Conservation (phyloP, 2,113 vertebrate genomes). For the Rafetus swinhoei region DNA sequence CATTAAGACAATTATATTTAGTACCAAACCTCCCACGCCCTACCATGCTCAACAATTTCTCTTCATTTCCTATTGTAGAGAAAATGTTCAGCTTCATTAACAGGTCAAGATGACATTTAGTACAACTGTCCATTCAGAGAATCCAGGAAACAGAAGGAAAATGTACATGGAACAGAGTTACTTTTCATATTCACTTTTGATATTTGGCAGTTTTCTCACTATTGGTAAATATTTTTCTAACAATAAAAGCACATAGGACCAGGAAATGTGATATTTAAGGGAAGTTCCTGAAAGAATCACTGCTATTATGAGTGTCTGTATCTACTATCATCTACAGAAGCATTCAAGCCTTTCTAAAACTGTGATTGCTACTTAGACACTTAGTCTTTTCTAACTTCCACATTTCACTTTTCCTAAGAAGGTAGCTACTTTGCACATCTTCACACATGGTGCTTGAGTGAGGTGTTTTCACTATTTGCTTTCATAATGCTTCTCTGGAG, state of each 20-base stretch:
- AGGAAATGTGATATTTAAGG: background rate
- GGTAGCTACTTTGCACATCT: background rate
- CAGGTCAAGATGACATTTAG: background rate
- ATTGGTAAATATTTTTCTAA: background rate
- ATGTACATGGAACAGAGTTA: background rate
- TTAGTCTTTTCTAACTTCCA: background rate
- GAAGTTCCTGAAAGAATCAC: background rate
- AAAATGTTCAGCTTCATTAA: background rate
- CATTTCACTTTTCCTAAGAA: background rate
- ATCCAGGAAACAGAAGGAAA: background rate
- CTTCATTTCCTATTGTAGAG: background rate
- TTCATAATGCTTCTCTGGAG: background rate
- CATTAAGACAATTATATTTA: background rate
- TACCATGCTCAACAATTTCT: background rate
- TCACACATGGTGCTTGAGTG: background rate
- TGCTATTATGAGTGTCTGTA: background rate
- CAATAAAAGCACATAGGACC: background rate
- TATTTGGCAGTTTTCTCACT: background rate
- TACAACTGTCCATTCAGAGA: background rate
- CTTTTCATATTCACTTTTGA: background rate
- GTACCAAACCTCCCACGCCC: background rate
- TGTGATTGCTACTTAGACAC: background rate
- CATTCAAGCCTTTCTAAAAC: background rate
- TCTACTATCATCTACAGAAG: background rate
- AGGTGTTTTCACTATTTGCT: background rate